Evolutionary conservation across 2,113 vertebrate species (phyloP).

Genomic region (Ploceus nigricollis): DNA sequence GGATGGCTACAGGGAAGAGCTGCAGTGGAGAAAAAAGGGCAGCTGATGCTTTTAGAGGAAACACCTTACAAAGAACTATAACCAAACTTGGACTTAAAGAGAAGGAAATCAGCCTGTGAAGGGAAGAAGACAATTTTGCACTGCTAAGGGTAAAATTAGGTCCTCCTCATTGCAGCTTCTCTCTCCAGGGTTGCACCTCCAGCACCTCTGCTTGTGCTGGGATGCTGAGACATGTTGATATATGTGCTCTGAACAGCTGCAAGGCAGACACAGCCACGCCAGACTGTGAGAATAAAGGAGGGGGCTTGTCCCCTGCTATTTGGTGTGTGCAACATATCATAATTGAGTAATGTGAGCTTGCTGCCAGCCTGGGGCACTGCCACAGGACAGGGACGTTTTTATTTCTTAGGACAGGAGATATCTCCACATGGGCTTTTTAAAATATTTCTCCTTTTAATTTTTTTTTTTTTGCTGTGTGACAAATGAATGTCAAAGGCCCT

Average conservation of each 20-base stretch:
- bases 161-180: neutral
- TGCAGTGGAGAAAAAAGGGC: neutral
- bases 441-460: neutral
- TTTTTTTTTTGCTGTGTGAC: neutral
- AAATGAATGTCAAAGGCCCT: neutral
- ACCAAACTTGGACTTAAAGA: neutral
- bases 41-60: neutral
- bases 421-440: neutral
- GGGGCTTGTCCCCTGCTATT: neutral
- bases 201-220: neutral
- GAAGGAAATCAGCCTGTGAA: neutral
- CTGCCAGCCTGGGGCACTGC: neutral
- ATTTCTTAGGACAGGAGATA: neutral
- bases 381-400: neutral
- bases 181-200: neutral
- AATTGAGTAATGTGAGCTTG: slow-evolving; percentile 13
- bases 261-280: neutral
- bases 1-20: neutral
- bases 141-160: neutral
- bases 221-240: neutral
- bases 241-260: slow-evolving; percentile 17
- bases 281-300: neutral
- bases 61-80: neutral
- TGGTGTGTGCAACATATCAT: neutral
- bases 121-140: neutral